Base-by-base conservation (phyloP, 2,888 invertebrate species). In the Elgonia sp. region DNA sequence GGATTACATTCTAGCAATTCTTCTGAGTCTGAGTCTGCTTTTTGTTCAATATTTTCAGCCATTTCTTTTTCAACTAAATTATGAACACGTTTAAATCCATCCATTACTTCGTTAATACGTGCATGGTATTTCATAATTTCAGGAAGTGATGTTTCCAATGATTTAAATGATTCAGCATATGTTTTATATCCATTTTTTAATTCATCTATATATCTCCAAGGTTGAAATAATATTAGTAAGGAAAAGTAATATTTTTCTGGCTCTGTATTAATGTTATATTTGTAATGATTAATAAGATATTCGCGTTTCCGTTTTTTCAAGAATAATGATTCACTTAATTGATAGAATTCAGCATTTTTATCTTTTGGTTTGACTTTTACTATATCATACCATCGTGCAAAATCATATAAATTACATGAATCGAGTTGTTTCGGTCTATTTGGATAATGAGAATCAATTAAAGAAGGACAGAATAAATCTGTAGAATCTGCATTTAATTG, bases 211-310 rank as follows among this genome's bases (percentile, higher is more conserved):
- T 76, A 37, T 50, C 91, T 67, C 92, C 92, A 92, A 37, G 91
- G 90, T 70, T 91, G 86, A 65, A 92, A 92, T 55, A 92, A 70
- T 8, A 92, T 46, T 21, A 92, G 67, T 8, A 93, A 70, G 12
- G 89, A 86, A 65, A 87, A 90, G 72, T 75, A 91, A 73, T 91
- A 92, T 72, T 92, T 91, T 86, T 92, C 92, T 75, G 92, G 92
- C 60, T 91, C 53, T 60, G 89, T 87, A n/a, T 90, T 87, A n/a
- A 75, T 81, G 46, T 92, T 91, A 79, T 89, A 91, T 37, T 40
- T 72, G 18, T 73, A 92, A 87, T 92, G 92, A 84, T 92, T 93
- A 1, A 93, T 91, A 93, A 85, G 89, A 91, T 29, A 29, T 29
- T 29, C 29, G 29, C 29, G 29, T 29, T 29, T 29, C 29, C 29